phyloP scores from a whole-genome alignment of 2,113 vertebrate genomes.

The Macrotis lagotis region DNA sequence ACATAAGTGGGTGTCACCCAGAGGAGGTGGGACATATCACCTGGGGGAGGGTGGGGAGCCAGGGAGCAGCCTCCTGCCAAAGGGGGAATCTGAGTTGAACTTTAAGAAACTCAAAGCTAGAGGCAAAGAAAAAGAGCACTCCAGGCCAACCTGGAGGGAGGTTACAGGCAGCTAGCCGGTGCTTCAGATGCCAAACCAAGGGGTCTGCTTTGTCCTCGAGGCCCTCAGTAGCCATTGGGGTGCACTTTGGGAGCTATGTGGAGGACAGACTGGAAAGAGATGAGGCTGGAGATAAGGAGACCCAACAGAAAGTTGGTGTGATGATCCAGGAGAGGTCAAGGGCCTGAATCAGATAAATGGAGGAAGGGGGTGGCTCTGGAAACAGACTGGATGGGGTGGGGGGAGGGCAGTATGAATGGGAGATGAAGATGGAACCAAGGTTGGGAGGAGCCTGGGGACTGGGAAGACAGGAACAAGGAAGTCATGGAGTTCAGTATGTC shows the following conservation, averaged over 20 bases:
- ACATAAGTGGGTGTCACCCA: too few species aligned
- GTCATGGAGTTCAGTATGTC: neutral
- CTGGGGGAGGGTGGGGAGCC: too few species aligned
- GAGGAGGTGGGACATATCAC: too few species aligned
- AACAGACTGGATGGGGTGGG: neutral
- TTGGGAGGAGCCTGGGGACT: too few species aligned
- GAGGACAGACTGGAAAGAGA: neutral
- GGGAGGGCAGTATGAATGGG: too few species aligned
- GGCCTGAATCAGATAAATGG: neutral
- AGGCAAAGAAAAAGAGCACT: too few species aligned
- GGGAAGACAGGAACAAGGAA: neutral
- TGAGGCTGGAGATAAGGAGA: neutral
- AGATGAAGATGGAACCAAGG: too few species aligned
- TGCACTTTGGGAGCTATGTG: too few species aligned
- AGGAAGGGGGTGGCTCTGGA: neutral
- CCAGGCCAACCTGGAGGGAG: neutral
- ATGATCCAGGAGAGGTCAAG: neutral
- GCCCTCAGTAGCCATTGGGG: neutral
- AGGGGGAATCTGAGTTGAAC: neutral
- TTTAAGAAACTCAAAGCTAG: neutral
- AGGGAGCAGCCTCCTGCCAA: neutral
- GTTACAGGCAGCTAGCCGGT: neutral
- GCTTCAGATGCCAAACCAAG: neutral
- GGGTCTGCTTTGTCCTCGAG: rapidly evolving
- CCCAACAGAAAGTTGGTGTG: neutral